Evolutionary conservation across 2,797 vertebrate genomes (phyloP).

Genomic region (Rhyacichthys aspro): DNA sequence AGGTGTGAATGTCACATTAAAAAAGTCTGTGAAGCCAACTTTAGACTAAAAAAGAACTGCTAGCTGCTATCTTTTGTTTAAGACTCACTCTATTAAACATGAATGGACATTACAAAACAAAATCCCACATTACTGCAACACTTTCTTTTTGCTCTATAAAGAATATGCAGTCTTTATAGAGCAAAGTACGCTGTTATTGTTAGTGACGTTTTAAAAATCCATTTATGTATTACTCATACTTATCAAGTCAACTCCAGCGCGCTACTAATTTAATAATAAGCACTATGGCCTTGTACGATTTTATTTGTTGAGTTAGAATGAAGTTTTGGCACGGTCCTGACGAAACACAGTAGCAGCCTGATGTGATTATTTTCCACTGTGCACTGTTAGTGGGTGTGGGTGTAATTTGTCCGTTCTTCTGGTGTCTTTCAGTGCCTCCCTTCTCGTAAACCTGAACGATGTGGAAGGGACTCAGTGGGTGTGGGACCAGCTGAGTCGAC

Average conservation of each 20-base stretch:
- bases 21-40: no score
- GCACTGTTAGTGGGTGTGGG: constrained; percentile 46
- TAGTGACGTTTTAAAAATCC: no score
- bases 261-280: constrained; percentile 25
- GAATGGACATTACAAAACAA: no score
- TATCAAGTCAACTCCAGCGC: constrained; percentile 20
- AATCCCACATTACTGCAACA: no score
- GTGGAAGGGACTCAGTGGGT: constrained; percentile 39
- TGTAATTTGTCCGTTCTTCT: constrained; percentile 34
- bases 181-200: no score
- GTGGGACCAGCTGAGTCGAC: constrained; percentile 64
- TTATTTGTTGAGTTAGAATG: constrained; percentile 10
- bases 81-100: no score
- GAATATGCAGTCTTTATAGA: background rate
- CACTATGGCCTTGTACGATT: constrained; percentile 12
- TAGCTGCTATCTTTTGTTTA: no score
- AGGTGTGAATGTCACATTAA: no score
- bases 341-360: constrained; percentile 21
- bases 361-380: constrained; percentile 34
- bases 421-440: constrained; percentile 28
- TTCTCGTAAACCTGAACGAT: constrained; percentile 36
- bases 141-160: no score
- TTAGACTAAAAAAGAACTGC: no score
- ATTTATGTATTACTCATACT: constrained; percentile 11
- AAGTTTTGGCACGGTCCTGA: constrained; percentile 17